phyloP scores from a whole-genome alignment of 2,113 vertebrate species.

The Notothenia rossii region DNA sequence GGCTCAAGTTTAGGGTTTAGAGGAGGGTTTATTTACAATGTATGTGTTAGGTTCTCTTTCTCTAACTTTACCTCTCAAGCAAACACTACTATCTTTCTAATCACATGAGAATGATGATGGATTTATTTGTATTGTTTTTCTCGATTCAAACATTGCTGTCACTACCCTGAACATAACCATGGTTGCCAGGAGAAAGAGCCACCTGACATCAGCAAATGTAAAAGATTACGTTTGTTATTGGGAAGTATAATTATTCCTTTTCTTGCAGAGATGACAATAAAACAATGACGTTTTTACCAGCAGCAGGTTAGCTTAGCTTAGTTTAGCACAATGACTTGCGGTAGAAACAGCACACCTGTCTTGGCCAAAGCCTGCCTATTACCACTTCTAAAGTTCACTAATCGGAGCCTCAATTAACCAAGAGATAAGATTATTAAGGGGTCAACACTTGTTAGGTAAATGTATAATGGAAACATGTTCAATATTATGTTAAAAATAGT shows the following conservation, averaged over 20 bases:
- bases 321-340: not conserved
- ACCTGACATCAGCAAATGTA: not conserved
- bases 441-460: too few species aligned
- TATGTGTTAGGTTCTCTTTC: not conserved
- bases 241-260: not conserved
- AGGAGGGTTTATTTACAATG: not conserved
- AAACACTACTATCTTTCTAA: not conserved
- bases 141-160: not conserved
- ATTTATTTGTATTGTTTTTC: not conserved
- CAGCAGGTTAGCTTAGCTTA: conserved; percentile 7
- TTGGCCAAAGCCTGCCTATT: not conserved
- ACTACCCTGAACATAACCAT: not conserved
- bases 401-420: not conserved
- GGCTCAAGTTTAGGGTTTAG: not conserved
- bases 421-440: too few species aligned
- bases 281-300: not conserved
- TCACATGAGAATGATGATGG: not conserved
- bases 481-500: too few species aligned
- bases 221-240: not conserved
- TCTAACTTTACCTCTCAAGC: not conserved
- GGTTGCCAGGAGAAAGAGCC: too few species aligned
- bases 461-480: too few species aligned
- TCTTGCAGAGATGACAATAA: not conserved
- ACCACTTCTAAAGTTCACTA: not conserved
- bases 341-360: not conserved